These are phyloP conservation scores for Hanleya hanleyi DNA, from an alignment of 2,888 invertebrate genomes.

Conservation along the genomic window DNA sequence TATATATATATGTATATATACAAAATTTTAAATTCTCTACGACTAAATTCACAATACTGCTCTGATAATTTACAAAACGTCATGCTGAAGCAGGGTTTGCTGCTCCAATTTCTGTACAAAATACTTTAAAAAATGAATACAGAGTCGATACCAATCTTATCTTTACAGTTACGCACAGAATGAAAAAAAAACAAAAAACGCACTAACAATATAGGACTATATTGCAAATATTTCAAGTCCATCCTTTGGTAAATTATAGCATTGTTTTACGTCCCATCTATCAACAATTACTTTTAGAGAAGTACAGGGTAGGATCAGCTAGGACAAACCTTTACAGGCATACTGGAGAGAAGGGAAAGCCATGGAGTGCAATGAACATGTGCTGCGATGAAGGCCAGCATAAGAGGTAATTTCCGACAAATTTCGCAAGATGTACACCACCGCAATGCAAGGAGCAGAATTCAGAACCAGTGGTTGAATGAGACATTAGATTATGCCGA, in stretches of 20 bases:
- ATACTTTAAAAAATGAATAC: not conserved
- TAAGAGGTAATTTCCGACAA: not conserved
- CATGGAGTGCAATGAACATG: conserved; percentile 50
- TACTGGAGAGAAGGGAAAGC: conserved; percentile 23
- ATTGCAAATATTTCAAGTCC: too few species aligned
- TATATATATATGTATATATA: too few species aligned
- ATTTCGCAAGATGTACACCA: not conserved
- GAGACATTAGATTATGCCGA: not conserved
- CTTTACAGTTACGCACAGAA: not conserved
- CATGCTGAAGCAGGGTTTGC: not conserved
- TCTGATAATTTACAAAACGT: not conserved
- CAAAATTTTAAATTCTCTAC: too few species aligned
- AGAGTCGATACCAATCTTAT: not conserved
- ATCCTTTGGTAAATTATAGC: too few species aligned
- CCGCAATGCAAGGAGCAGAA: too few species aligned
- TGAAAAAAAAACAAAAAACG: not conserved
- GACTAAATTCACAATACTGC: conserved; percentile 7
- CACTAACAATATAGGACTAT: too few species aligned
- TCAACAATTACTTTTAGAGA: not conserved
- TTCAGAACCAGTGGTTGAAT: too few species aligned
- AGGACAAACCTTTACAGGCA: conserved; percentile 6
- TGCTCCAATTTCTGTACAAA: conserved; percentile 7
- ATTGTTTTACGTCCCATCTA: not conserved
- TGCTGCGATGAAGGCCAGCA: conserved; percentile 55
- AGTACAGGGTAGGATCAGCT: not conserved